phyloP scores from a whole-genome alignment of 2,113 vertebrate genomes.

The Butorides virescens region DNA sequence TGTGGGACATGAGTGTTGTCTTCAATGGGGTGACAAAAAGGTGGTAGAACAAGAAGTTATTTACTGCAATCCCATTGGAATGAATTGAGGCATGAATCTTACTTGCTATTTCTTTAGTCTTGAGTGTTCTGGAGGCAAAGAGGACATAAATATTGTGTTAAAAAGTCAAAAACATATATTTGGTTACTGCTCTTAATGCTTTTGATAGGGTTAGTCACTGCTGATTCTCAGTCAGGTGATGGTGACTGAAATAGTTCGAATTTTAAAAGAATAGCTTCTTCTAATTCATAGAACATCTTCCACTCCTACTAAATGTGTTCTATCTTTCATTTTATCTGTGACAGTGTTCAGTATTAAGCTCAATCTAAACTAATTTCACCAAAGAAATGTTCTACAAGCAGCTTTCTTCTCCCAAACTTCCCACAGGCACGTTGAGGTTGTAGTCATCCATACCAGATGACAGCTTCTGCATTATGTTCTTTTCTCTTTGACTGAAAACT shows the following conservation, averaged over 20 bases:
- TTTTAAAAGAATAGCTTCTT: background rate
- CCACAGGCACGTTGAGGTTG: background rate
- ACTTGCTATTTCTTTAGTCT: background rate
- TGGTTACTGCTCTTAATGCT: background rate
- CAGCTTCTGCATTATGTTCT: background rate
- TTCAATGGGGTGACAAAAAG: background rate
- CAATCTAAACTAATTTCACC: background rate
- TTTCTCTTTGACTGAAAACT: conserved; percentile 29
- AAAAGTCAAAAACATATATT: background rate
- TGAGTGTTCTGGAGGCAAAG: background rate
- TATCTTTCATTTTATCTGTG: background rate
- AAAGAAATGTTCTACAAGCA: background rate
- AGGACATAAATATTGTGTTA: background rate
- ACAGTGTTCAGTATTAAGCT: background rate
- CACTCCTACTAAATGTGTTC: background rate
- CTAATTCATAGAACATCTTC: background rate
- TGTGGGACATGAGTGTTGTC: background rate
- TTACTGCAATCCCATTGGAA: background rate
- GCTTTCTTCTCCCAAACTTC: background rate
- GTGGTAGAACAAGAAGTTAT: background rate
- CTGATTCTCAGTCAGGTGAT: background rate
- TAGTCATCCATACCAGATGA: background rate
- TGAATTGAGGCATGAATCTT: background rate
- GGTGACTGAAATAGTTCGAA: background rate
- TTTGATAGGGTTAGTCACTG: background rate